A percentile compares a stretch with the other conserved stretches of the same genome.
These are phyloP conservation scores for Caranx melampygus DNA, from an alignment of 2,113 vertebrate genomes.

Conservation along the genomic window DNA sequence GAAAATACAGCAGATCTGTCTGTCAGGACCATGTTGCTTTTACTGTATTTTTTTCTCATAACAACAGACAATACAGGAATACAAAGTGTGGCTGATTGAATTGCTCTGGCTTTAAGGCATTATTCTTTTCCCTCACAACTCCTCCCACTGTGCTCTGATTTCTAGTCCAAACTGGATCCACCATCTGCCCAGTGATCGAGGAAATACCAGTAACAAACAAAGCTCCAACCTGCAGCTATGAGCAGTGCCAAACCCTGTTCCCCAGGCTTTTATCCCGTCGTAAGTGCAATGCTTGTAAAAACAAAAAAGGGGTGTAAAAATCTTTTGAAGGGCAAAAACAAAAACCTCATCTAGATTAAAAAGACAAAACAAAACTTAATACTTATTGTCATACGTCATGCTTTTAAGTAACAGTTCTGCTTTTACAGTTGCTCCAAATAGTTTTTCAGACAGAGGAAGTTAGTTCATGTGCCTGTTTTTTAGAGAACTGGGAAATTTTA, in stretches of 20 bases:
- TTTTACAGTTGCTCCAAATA: neutral
- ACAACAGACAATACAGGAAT: neutral
- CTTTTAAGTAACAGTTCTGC: constrained; percentile 37
- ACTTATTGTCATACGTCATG: neutral
- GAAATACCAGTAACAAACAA: neutral
- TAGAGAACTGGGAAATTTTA: neutral
- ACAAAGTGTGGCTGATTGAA: neutral
- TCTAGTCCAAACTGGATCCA: constrained; percentile 49
- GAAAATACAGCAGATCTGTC: too few relatives aligned
- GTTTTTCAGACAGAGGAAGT: constrained; percentile 22
- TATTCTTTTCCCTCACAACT: constrained; percentile 12
- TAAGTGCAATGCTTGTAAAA: constrained; percentile 24
- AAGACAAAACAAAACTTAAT: neutral
- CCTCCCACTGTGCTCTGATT: constrained; percentile 39
- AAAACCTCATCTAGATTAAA: neutral
- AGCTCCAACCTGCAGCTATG: constrained; percentile 13
- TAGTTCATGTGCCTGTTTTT: neutral
- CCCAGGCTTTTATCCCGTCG: neutral
- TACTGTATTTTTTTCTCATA: neutral
- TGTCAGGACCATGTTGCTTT: neutral
- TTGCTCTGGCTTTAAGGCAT: constrained; percentile 4
- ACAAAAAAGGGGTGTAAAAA: neutral
- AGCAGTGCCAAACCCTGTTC: constrained; percentile 14
- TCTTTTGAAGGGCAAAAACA: neutral
- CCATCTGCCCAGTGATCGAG: neutral